These are phyloP conservation scores for Tichodroma muraria DNA, from an alignment of 2,113 vertebrate genomes.

Conservation along the genomic window DNA sequence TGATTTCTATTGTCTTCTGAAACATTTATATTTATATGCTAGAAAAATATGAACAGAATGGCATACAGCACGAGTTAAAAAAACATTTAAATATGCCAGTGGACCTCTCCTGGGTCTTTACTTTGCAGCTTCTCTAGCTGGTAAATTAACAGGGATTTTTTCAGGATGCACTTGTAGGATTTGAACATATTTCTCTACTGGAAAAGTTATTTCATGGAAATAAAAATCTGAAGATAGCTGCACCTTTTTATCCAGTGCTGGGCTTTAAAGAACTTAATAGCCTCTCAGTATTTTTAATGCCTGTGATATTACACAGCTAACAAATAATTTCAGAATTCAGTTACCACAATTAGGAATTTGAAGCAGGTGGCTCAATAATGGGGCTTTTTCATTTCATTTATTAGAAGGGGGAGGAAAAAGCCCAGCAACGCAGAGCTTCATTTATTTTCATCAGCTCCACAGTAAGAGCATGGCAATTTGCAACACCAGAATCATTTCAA, in stretches of 20 bases:
- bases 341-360: constrained; percentile 81
- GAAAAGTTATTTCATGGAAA: constrained; percentile 54
- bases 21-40: not conserved
- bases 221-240: constrained; percentile 48
- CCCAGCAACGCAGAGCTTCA: constrained; percentile 65
- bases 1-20: not conserved
- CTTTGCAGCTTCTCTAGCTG: not conserved
- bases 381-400: constrained; percentile 74
- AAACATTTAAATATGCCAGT: not conserved
- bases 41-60: not conserved
- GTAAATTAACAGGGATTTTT: not conserved
- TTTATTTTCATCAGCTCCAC: constrained; percentile 78
- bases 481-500: constrained; percentile 76
- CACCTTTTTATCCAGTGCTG: constrained; percentile 38
- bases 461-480: constrained; percentile 75
- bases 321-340: constrained; percentile 80
- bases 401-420: constrained; percentile 62
- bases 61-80: not conserved
- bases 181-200: constrained; percentile 27
- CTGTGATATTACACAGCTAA: constrained; percentile 72
- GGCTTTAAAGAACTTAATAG: constrained; percentile 65
- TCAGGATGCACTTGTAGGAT: constrained; percentile 31
- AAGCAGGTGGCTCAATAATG: constrained; percentile 83
- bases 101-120: not conserved
- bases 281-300: constrained; percentile 67